phyloP scores from a whole-genome alignment of 2,888 invertebrate genomes.

The Napeogenes sylphis region DNA sequence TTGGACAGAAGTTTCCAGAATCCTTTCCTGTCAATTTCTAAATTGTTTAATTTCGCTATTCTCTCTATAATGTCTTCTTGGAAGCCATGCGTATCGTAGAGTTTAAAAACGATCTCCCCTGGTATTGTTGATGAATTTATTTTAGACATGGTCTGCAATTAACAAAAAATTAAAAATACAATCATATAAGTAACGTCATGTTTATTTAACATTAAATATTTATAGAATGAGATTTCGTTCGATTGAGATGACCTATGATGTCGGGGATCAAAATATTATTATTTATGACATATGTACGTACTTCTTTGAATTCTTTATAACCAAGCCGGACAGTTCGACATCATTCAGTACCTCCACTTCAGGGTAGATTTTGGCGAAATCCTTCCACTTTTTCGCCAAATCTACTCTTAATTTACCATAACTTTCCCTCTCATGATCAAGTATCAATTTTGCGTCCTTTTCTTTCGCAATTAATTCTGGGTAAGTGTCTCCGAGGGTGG shows the following conservation, averaged over 20 bases:
- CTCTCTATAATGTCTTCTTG: conserved; percentile 82
- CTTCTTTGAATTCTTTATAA: conserved; percentile 81
- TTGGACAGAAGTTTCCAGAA: conserved; percentile 77
- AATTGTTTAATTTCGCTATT: conserved; percentile 80
- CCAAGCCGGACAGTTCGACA: conserved; percentile 82
- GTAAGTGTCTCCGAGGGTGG: conserved; percentile 83
- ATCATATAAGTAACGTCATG: not conserved
- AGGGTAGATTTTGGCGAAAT: conserved; percentile 76
- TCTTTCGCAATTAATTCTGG: conserved; percentile 84
- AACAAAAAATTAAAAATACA: too few species aligned
- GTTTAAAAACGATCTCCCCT: conserved; percentile 82
- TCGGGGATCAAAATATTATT: too few species aligned
- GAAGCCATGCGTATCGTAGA: conserved; percentile 89
- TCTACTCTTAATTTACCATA: conserved; percentile 76
- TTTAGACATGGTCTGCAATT: conserved; percentile 58
- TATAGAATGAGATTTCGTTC: too few species aligned
- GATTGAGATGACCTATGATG: too few species aligned
- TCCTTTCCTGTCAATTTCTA: conserved; percentile 78
- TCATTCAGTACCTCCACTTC: conserved; percentile 79
- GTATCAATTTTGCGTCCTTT: conserved; percentile 80
- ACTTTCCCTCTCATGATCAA: conserved; percentile 83
- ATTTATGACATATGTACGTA: conserved; percentile 37
- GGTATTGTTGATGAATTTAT: conserved; percentile 70
- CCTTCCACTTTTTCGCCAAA: conserved; percentile 80
- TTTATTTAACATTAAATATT: too few species aligned